phyloP scores from a whole-genome alignment of 2,113 vertebrate species.

The Nicator chloris region DNA sequence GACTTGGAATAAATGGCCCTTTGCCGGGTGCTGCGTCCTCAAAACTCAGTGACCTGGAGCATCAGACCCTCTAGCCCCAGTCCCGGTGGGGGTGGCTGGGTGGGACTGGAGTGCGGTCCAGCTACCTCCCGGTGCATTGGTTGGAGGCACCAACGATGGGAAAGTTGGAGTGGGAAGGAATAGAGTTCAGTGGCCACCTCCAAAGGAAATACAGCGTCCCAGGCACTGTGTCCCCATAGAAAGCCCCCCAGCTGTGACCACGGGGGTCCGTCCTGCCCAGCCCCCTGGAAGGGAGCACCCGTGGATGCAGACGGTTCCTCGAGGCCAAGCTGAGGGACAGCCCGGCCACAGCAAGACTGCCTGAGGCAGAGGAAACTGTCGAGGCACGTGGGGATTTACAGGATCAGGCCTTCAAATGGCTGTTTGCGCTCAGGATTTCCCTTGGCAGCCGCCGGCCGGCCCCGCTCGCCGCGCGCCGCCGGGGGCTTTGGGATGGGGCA shows the following conservation, averaged over 20 bases:
- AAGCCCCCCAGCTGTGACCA: neutral
- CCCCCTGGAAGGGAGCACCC: neutral
- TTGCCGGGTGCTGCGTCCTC: fast-evolving
- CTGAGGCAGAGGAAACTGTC: neutral
- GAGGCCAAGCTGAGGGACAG: neutral
- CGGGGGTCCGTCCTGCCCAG: neutral
- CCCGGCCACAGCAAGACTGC: neutral
- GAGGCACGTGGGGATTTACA: neutral
- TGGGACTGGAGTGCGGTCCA: fast-evolving
- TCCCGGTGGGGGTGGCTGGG: fast-evolving
- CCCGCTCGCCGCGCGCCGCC: neutral
- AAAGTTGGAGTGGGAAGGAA: neutral
- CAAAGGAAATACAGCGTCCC: neutral
- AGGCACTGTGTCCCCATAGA: neutral
- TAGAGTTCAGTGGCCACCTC: neutral
- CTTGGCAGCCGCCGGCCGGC: slow-evolving; percentile 29
- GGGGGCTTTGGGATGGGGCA: neutral
- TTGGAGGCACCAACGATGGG: neutral
- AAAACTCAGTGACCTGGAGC: fast-evolving
- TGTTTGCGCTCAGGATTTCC: slow-evolving; percentile 51
- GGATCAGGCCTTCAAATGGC: neutral
- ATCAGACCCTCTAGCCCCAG: fast-evolving
- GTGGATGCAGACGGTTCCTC: neutral
- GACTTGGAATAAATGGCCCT: fast-evolving
- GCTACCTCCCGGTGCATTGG: fast-evolving